Conservation (phyloP, 2,797 vertebrate species). For the Gambelia wislizenii region DNA sequence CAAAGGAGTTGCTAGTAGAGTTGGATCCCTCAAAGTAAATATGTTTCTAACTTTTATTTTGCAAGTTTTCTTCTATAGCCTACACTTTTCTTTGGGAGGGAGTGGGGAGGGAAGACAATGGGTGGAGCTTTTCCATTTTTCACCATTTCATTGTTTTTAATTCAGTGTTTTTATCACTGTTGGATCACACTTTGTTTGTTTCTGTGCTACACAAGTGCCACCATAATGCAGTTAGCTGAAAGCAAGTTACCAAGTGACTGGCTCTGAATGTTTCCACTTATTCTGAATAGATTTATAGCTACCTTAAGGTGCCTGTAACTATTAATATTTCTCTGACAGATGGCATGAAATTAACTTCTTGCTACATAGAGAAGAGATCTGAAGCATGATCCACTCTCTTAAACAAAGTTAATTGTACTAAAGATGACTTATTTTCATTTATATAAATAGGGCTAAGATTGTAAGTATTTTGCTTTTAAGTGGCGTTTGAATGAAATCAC, state of each 20-base stretch:
- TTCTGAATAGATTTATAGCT: constrained; percentile 56
- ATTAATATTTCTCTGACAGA: constrained; percentile 77
- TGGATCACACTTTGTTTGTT: constrained; percentile 82
- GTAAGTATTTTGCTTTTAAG: background rate
- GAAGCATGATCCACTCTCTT: background rate
- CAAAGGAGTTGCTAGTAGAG: constrained; percentile 89
- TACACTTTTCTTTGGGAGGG: constrained; percentile 78
- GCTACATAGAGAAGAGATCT: constrained; percentile 57
- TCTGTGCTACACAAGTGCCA: constrained; percentile 85
- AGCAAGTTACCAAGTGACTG: constrained; percentile 76
- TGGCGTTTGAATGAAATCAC: constrained; percentile 5
- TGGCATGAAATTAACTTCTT: constrained; percentile 67
- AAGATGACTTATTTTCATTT: constrained; percentile 9
- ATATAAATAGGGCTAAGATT: background rate
- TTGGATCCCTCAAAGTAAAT: constrained; percentile 91
- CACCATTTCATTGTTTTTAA: constrained; percentile 81
- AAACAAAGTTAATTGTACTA: background rate
- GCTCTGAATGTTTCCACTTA: constrained; percentile 72
- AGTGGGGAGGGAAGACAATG: constrained; percentile 77
- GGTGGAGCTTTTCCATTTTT: constrained; percentile 81
- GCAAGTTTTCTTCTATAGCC: constrained; percentile 84
- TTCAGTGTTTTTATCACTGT: constrained; percentile 81
- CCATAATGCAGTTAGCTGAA: constrained; percentile 79
- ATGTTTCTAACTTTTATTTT: constrained; percentile 87
- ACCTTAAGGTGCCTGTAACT: constrained; percentile 73